A percentile compares a stretch with the other conserved stretches of the same genome.
These are phyloP conservation scores for Thecophora atra DNA, from an alignment of 2,888 invertebrate genomes.

Conservation along the genomic window DNA sequence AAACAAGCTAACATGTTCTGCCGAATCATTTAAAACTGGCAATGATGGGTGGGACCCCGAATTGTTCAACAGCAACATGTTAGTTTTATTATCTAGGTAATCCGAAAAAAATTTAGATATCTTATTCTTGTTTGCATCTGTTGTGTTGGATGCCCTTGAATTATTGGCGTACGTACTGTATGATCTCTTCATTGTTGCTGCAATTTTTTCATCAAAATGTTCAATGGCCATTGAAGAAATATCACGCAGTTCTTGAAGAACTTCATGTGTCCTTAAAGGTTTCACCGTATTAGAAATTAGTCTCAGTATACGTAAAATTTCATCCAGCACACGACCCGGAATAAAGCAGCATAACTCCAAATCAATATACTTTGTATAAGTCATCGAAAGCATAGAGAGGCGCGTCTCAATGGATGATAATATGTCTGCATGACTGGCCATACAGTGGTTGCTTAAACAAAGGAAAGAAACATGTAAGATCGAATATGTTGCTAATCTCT, in stretches of 20 bases:
- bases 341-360: constrained; percentile 88
- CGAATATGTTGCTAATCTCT: too few species aligned
- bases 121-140: constrained; percentile 44
- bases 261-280: constrained; percentile 81
- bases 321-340: constrained; percentile 92
- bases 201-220: constrained; percentile 91
- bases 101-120: constrained; percentile 8
- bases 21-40: constrained; percentile 40
- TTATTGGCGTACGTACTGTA: constrained; percentile 22
- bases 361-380: constrained; percentile 86
- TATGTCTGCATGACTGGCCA: constrained; percentile 90
- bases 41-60: constrained; percentile 36
- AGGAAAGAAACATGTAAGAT: too few species aligned
- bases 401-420: constrained; percentile 90
- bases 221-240: constrained; percentile 92
- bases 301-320: constrained; percentile 79
- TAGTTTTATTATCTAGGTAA: constrained; percentile 13
- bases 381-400: constrained; percentile 92
- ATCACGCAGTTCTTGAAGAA: constrained; percentile 87
- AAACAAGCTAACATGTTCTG: constrained; percentile 43
- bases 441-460: constrained; percentile 74
- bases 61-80: constrained; percentile 32
- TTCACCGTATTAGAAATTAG: constrained; percentile 74
- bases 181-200: constrained; percentile 52
- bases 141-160: constrained; percentile 41